Percentiles rank a stretch among this genome's conserved stretches.
Conservation (phyloP, 2,113 vertebrate genomes). For the Panthera leo region DNA sequence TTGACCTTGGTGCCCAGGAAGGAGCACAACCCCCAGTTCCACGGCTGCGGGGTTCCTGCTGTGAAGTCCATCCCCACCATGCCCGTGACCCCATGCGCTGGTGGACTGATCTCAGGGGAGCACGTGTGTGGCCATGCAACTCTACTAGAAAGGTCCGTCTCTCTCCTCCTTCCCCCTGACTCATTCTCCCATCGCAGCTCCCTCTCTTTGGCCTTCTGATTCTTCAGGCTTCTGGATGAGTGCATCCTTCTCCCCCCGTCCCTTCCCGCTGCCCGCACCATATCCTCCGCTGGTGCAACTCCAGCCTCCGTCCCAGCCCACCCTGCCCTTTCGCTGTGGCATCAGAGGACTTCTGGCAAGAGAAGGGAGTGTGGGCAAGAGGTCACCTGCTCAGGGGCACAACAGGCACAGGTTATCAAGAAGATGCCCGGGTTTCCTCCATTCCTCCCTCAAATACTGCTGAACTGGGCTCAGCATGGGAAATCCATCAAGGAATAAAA, state of each 20-base stretch:
- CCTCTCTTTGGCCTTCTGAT: not conserved
- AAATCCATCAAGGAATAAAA: not conserved
- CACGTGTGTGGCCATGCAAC: rapidly evolving
- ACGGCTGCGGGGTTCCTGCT: not conserved
- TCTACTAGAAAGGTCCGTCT: rapidly evolving
- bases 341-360: not conserved
- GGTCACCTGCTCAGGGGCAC: not conserved
- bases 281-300: not conserved
- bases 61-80: not conserved
- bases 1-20: not conserved
- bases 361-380: not conserved
- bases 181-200: not conserved
- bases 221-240: not conserved
- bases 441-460: not conserved
- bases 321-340: not conserved
- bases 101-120: not conserved
- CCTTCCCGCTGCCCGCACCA: not conserved
- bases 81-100: not conserved
- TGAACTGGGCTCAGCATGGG: not conserved
- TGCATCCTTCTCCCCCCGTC: not conserved
- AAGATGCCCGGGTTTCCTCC: not conserved
- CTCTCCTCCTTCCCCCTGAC: rapidly evolving
- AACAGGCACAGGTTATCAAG: not conserved
- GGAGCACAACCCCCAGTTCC: not conserved
- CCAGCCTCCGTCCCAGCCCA: not conserved